These are phyloP conservation scores for Oceanites oceanicus DNA, from an alignment of 2,113 vertebrate species.

Conservation along the genomic window DNA sequence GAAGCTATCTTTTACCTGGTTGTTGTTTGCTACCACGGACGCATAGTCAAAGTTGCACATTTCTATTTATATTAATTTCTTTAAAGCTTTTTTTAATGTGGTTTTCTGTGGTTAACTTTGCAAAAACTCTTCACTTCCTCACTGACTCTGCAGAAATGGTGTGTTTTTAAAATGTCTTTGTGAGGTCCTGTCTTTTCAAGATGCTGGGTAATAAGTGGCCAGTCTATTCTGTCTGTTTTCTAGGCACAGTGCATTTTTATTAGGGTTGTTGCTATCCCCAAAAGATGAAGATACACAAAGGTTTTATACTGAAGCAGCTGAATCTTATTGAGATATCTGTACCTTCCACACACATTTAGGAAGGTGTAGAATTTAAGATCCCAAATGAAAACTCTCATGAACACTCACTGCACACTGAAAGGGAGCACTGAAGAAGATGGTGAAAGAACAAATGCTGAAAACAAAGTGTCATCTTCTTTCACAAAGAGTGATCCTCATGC, in stretches of 20 bases:
- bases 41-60: not conserved
- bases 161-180: not conserved
- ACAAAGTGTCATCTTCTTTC: not conserved
- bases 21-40: not conserved
- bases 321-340: not conserved
- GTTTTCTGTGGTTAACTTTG: conserved; percentile 55
- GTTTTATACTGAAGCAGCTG: not conserved
- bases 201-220: not conserved
- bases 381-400: not conserved
- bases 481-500: not conserved
- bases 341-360: not conserved
- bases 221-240: not conserved
- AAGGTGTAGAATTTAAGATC: not conserved
- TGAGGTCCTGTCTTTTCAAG: not conserved
- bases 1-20: not conserved
- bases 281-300: not conserved
- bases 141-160: not conserved
- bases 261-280: not conserved
- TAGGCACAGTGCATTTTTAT: not conserved
- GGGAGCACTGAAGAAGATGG: not conserved
- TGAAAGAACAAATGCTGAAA: not conserved
- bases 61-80: not conserved
- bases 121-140: conserved; percentile 14
- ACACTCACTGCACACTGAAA: not conserved
- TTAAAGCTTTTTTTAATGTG: conserved; percentile 3